Evolutionary conservation across 2,888 invertebrate genomes (phyloP), one percentile per base, ranked within the genome.

Genomic region (Campopleginae sp.): DNA sequence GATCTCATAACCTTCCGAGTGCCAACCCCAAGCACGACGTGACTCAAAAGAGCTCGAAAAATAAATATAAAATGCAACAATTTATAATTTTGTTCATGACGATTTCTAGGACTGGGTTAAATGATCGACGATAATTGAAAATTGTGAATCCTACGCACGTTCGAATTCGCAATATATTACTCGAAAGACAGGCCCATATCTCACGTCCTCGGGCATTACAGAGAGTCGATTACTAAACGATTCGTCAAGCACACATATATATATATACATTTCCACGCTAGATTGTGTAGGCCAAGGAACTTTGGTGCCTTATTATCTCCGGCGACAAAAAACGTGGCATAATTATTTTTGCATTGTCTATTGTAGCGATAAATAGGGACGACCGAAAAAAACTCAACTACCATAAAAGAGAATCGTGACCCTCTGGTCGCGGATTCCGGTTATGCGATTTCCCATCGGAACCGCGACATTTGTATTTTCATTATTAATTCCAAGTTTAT

Each of bases 401-500:
- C 51, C 51, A 66, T 66, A 66, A 68, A 68, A 19, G 42, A 38
- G 8, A 23, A 33, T 31, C 54, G 12, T 12, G 68, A 51, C 17
- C 66, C 51, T 77, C 38, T n/a, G 27, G 33, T 46, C 19, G 54
- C 19, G 54, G n/a, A 75, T 70, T 76, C 33, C 71, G 38, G 61
- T 48, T 63, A 70, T 38, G 44, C 48, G 74, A 74, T 79, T 83
- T 74, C 31, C 68, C 58, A 78, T 76, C 42, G 63, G 4, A 70
- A 19, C 23, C 4, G 17, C 4, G 17, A 33, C 38, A 38, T 48
- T 1, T 44, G 33, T 58, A 33, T 19, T 19, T 51, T 8, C 10
- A 51, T 51, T 51, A 51, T 51, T 19, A 19, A 48, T 48, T 17
- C n/a, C 17, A 23, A 12, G 27, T 27, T 27, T 19, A 51, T 51